phyloP scores from a whole-genome alignment of 2,888 invertebrate genomes.

The Dorcus hopei region DNA sequence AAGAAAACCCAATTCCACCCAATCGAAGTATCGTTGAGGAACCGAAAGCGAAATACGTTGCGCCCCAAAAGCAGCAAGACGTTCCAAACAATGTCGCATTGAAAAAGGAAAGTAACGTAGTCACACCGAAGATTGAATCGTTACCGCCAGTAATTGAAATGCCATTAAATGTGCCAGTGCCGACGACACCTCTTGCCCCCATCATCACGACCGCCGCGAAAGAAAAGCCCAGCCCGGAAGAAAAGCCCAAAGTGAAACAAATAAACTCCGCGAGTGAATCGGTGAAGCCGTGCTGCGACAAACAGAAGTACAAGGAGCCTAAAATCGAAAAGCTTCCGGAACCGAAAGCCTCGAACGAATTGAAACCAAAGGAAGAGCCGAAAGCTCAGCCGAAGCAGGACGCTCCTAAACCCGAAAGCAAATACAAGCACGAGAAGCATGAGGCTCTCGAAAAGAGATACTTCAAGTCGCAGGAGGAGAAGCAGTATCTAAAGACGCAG shows the following conservation, averaged over 20 bases:
- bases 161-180: no score
- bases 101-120: no score
- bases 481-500: slow-evolving; percentile 31
- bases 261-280: background rate
- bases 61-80: no score
- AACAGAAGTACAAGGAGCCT: slow-evolving; percentile 48
- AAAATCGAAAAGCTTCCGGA: slow-evolving; percentile 36
- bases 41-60: no score
- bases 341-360: slow-evolving; percentile 50
- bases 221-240: no score
- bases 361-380: slow-evolving; percentile 48
- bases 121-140: no score
- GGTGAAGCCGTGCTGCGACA: slow-evolving; percentile 28
- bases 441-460: background rate
- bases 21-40: no score
- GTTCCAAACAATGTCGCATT: no score
- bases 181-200: no score
- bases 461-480: slow-evolving; percentile 35
- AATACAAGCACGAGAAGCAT: background rate
- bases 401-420: background rate
- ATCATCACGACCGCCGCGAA: no score
- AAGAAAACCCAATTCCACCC: background rate
- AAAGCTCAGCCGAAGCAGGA: slow-evolving; percentile 47
- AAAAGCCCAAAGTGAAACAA: no score
- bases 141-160: no score